Percentiles rank a stretch among this genome's conserved stretches.
phyloP scores from a whole-genome alignment of 2,797 vertebrate species.

The Philypnodon macrostomus region DNA sequence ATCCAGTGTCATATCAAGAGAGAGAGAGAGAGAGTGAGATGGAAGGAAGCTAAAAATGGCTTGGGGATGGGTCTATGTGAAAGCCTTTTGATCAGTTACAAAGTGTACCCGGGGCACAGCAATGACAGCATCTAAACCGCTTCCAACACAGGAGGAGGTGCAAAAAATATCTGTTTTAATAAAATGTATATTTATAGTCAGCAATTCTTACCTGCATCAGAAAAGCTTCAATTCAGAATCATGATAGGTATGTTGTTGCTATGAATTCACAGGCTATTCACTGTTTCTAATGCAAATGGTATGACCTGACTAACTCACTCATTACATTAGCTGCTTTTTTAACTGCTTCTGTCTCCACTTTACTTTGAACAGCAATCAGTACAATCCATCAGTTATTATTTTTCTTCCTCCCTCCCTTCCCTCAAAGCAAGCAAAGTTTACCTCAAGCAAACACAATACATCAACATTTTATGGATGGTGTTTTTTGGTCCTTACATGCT shows the following conservation, averaged over 20 bases:
- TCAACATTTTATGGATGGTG: conserved; percentile 19
- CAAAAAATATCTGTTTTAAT: not conserved
- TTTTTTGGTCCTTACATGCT: conserved; percentile 70
- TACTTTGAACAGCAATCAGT: conserved; percentile 46
- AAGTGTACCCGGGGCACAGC: no score
- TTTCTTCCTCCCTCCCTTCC: not conserved
- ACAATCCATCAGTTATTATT: no score
- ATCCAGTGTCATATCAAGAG: not conserved
- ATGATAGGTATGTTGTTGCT: no score
- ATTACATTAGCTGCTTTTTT: conserved; percentile 25
- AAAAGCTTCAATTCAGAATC: no score
- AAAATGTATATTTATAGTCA: no score
- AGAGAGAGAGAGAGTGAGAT: no score
- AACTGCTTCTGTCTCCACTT: conserved; percentile 7
- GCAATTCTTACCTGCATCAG: no score
- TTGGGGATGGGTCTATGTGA: conserved; percentile 23
- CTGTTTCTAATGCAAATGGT: conserved; percentile 17
- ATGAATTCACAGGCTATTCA: conserved; percentile 3
- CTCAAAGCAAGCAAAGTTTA: not conserved
- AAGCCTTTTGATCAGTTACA: conserved; percentile 40
- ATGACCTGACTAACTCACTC: conserved; percentile 29
- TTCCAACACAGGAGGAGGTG: no score
- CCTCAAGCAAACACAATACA: conserved; percentile 10
- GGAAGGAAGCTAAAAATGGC: not conserved
- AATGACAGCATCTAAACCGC: conserved; percentile 7